phyloP scores from a whole-genome alignment of 2,113 vertebrate species.

The Petromus typicus region DNA sequence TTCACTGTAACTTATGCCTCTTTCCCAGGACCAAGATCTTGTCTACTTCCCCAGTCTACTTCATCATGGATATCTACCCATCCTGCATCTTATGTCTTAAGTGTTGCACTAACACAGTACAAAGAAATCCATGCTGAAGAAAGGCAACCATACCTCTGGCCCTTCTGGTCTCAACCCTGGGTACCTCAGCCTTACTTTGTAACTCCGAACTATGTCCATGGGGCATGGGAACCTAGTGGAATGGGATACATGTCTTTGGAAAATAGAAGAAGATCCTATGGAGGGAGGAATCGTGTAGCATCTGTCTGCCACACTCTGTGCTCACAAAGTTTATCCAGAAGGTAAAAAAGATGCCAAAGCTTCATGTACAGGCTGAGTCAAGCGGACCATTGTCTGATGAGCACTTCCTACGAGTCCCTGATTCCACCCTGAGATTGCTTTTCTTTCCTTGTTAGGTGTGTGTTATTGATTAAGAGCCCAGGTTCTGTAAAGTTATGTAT shows the following conservation, averaged over 20 bases:
- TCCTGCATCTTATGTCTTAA: background rate
- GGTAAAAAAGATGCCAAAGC: background rate
- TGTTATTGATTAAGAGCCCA: background rate
- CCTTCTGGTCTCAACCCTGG: background rate
- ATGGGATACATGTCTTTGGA: background rate
- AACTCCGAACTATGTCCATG: background rate
- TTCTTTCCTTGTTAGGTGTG: background rate
- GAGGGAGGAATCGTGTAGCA: too few species aligned
- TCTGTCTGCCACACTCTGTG: background rate
- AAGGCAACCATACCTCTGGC: background rate
- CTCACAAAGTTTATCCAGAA: background rate
- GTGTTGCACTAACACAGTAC: background rate
- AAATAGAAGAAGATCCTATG: background rate
- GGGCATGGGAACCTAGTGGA: background rate
- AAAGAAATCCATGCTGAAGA: background rate
- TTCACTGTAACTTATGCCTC: background rate
- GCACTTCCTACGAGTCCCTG: background rate
- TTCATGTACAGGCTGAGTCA: background rate
- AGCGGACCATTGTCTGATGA: background rate
- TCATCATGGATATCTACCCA: background rate
- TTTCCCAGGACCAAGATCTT: background rate
- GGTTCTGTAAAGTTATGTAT: background rate
- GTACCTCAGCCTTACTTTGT: background rate
- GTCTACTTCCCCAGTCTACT: background rate
- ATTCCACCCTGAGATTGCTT: background rate